These are phyloP conservation scores for Speoplatyrhinus poulsoni DNA, from an alignment of 2,113 vertebrate genomes.

Conservation along the genomic window DNA sequence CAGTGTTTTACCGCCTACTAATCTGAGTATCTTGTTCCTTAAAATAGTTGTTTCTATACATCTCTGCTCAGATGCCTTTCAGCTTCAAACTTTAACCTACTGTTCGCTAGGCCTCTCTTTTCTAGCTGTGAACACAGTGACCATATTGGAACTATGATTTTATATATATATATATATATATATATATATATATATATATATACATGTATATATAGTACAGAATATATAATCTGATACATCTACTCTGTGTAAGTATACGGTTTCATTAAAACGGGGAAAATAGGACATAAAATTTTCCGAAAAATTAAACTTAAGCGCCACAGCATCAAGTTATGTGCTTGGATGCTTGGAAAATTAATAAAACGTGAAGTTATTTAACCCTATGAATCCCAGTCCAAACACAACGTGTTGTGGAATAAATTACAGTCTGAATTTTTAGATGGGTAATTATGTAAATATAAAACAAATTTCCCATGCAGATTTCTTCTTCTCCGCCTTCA, in stretches of 20 bases:
- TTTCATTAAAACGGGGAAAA: no score
- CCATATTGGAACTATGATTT: no score
- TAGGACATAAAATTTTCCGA: slow-evolving; percentile 51
- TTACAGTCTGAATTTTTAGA: slow-evolving; percentile 52
- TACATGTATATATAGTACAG: no score
- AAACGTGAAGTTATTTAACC: slow-evolving; percentile 70
- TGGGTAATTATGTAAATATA: slow-evolving; percentile 74
- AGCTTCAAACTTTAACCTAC: background rate
- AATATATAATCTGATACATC: no score
- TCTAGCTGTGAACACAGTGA: no score
- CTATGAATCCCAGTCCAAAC: slow-evolving; percentile 69
- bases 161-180: no score
- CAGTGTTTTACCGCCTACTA: background rate
- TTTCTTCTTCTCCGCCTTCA: slow-evolving; percentile 69
- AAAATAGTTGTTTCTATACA: slow-evolving; percentile 18
- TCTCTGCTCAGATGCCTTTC: slow-evolving; percentile 19
- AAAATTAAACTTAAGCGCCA: slow-evolving; percentile 46
- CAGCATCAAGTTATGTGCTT: slow-evolving; percentile 54
- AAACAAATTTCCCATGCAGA: slow-evolving; percentile 70
- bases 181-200: no score
- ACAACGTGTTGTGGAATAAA: slow-evolving; percentile 62
- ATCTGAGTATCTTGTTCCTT: slow-evolving; percentile 51
- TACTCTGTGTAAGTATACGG: no score
- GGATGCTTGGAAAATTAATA: slow-evolving; percentile 61
- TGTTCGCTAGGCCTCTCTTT: no score